Evolutionary conservation across 2,797 vertebrate genomes (phyloP), one percentile per base, ranked within the genome.

Genomic region (Dipus sagitta): DNA sequence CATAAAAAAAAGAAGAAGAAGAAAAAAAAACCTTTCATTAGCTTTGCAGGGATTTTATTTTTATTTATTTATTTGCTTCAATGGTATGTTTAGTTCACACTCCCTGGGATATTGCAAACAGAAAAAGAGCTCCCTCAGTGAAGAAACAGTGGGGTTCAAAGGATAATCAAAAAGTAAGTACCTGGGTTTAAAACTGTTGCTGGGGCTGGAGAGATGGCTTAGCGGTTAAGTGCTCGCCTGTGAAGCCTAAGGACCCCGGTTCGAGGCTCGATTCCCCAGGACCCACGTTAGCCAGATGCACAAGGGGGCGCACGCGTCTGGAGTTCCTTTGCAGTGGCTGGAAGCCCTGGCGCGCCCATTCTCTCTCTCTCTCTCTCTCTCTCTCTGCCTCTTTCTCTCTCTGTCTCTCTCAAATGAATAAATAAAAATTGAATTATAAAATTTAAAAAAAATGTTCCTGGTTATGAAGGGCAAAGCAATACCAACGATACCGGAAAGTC

Each of bases 21-120:
- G 8, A 47, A 47, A 47, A 47, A 47, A 90, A 91, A 82, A 76
- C 67, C 38, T 17, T 79, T 95, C 67, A 95, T 96, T 97, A 97
- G 83, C 93, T 96, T 70, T 20, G 23, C 89, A 8, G 74, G 90
- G 86, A 47, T 75, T 86, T 47, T 47, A 9, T 47, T 47, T 47
- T 47, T 47, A 47, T 47, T 47, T 47, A 47, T 10, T 47, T 47
- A 47, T 47, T 97, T 85, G 32, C 79, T 95, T 42, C 77, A 67
- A 85, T 85, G 64, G 54, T 20, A 6, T 90, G 77, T 82, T 95
- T 64, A 30, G 24, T 96, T 94, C 76, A 24, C 17, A 65, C 78
- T 62, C 58, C 92, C 91, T 89, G 60, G 90, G 65, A 78, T 78
- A 68, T 52, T 77, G 65, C 17, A 76, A 81, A 38, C 93, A 86